These are phyloP conservation scores for Selene dorsalis DNA, from an alignment of 2,797 vertebrate genomes.

Conservation along the genomic window DNA sequence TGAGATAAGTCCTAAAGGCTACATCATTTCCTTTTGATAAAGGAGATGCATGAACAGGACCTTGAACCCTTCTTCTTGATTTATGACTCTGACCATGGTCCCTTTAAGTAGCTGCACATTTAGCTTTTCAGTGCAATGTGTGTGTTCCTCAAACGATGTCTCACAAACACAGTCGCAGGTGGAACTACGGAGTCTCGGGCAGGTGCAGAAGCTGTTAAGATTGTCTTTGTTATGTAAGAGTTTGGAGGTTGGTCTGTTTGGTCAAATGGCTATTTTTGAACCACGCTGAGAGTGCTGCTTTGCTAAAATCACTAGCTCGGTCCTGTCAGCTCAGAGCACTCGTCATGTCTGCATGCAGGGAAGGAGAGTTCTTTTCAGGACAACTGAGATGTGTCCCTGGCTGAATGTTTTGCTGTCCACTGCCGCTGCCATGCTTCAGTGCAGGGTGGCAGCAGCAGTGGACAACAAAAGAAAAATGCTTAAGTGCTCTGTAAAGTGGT, in stretches of 20 bases:
- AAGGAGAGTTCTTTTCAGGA: constrained; percentile 31
- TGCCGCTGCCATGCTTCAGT: neutral
- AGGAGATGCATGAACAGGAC: constrained; percentile 30
- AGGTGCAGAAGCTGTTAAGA: constrained; percentile 37
- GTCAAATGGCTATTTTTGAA: constrained; percentile 69
- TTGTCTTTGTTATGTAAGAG: constrained; percentile 55
- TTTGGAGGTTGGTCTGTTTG: constrained; percentile 52
- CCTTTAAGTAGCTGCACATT: constrained; percentile 19
- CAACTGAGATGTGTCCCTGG: neutral
- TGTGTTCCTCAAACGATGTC: neutral
- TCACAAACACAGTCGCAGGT: neutral
- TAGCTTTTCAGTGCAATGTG: constrained; percentile 4
- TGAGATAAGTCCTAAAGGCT: neutral
- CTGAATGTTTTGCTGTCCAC: constrained; percentile 25
- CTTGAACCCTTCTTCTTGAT: constrained; percentile 54
- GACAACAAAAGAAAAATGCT: constrained; percentile 13
- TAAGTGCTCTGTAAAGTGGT: neutral
- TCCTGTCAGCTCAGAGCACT: constrained; percentile 31
- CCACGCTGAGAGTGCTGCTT: constrained; percentile 35
- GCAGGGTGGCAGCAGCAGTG: no score
- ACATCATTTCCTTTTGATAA: constrained; percentile 44
- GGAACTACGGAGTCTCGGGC: constrained; percentile 20
- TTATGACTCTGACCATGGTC: constrained; percentile 45
- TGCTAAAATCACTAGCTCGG: constrained; percentile 37
- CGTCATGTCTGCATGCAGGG: constrained; percentile 36